Evolutionary conservation across 64 coral and sea anemone genomes (phyloP), one percentile per base, ranked within the genome.

Genomic region (Montipora capricornis): DNA sequence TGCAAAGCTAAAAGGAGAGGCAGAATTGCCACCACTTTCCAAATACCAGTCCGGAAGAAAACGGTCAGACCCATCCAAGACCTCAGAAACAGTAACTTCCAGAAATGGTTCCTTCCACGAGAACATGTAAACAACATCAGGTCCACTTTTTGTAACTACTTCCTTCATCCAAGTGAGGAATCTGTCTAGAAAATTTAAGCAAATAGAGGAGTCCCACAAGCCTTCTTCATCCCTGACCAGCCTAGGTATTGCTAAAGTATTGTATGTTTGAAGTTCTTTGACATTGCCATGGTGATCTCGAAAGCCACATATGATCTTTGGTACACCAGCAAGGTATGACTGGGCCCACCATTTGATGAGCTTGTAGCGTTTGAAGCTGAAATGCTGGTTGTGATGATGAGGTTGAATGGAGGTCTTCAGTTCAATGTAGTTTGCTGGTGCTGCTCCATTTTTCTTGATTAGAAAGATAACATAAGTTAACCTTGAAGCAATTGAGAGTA

Each of bases 321-420:
- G 98, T 6, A 99, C 79, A 13, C 98, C 98, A 17, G 98, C 98
- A 13, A 99, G 89, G 48, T 92, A 99, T 8, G 98, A 99, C 79
- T 99, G 98, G 19, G 98, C 94, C 98, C 98, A 99, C 92, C 95
- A 99, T 59, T 99, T 99, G 19, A 99, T 89, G 8, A 99, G 67
- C 68, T 99, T 99, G 95, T 94, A 96, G 64, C 98, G 87, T 80
- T 94, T 94, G 79, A 99, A 96, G 46, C 77, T 94, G 84, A 90
- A 89, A 47, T 86, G 84, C 20, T 94, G 95, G 37, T 96, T 75
- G 51, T 94, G 89, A 15, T 91, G 94, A 44, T 99, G 92, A 58
- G 95, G 92, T 52, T 92, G 89, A 13, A 82, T 61, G 20, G 92
- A 94, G 12, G 98, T 99, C 57, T 99, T 99, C 0, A 99, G 75